Base-by-base conservation (phyloP, 2,113 vertebrate genomes). In the Mystacornis crossleyi region DNA sequence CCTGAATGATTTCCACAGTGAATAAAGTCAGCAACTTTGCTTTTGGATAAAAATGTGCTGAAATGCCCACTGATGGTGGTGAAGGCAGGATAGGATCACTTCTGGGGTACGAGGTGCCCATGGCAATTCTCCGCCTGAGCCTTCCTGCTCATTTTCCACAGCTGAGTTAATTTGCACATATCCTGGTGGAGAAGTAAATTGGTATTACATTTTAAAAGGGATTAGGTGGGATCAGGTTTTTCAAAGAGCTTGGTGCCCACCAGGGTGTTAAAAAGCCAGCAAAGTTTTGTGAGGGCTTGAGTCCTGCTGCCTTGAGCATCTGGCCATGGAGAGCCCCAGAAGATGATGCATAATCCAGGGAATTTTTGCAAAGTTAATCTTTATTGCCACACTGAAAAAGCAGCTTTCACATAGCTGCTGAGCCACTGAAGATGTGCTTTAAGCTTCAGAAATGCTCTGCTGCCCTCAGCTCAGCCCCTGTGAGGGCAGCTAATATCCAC, bases 151-250 rank as follows among this genome's bases (percentile, higher is more conserved):
- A 4, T 40, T 71, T 48, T 10, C 71, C 47, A 5, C 0, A 48
- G 67, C 85, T 57, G 64, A 86, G 81, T 40, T 86, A 48, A 94
- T 96, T 50, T 92, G 60, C 18, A 13, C 69, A 5, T 19, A 78
- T 47, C 61, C 69, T 50, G 36, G n/a, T 74, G 50, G 78, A 95
- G 71, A 74, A 83, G 29, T 18, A 90, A 92, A 74, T 38, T 78
- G 29, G 42, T 18, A 2, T 66, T 80, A 51, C 50, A 6, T 55
- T 94, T 78, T 89, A 77, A 88, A 91, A 90, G 48, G 71, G 71
- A 88, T 93, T 91, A 90, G 82, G 31, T 55, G 29, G 67, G 64
- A 93, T 90, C 33, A 81, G 66, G 28, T 75, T 94, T 95, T 86
- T 78, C 79, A 78, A 90, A 93, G 85, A 83, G 43, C 53, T 55